These are phyloP conservation scores for Pipistrellus kuhlii DNA, from an alignment of 2,797 vertebrate species.

Conservation along the genomic window DNA sequence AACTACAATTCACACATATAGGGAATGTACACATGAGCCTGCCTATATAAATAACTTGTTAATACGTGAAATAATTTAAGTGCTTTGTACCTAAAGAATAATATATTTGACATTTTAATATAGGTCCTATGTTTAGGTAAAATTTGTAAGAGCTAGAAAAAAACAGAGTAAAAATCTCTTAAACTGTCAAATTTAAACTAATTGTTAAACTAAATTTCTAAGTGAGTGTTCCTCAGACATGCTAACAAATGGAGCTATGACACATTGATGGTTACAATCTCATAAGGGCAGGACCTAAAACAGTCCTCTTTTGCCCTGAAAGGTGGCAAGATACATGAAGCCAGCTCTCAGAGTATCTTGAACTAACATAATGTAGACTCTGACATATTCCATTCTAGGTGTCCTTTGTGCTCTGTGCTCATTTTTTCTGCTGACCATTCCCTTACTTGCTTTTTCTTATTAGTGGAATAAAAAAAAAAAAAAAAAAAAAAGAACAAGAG, in stretches of 20 bases:
- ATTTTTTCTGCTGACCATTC: slow-evolving; percentile 62
- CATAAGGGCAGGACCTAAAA: neutral
- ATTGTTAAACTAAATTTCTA: slow-evolving; percentile 14
- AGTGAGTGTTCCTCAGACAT: neutral
- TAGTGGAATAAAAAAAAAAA: slow-evolving; percentile 33
- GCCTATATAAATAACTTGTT: neutral
- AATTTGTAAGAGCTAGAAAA: neutral
- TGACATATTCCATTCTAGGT: slow-evolving; percentile 68
- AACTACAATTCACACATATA: neutral
- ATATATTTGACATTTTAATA: neutral
- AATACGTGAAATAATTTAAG: neutral
- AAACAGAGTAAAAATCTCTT: slow-evolving; percentile 39
- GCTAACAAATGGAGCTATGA: neutral
- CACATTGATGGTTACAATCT: neutral
- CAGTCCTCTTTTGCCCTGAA: neutral
- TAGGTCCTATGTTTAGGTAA: neutral
- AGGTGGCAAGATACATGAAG: neutral
- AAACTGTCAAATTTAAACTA: neutral
- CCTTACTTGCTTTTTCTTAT: slow-evolving; percentile 71
- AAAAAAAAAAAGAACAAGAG: slow-evolving; percentile 70
- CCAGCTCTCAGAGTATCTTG: neutral
- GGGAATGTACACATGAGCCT: neutral
- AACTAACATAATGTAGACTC: slow-evolving; percentile 47
- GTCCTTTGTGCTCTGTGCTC: slow-evolving; percentile 61
- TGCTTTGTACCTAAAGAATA: neutral